Conservation (phyloP, 2,797 vertebrate genomes). For the Steatocranus sp. region DNA sequence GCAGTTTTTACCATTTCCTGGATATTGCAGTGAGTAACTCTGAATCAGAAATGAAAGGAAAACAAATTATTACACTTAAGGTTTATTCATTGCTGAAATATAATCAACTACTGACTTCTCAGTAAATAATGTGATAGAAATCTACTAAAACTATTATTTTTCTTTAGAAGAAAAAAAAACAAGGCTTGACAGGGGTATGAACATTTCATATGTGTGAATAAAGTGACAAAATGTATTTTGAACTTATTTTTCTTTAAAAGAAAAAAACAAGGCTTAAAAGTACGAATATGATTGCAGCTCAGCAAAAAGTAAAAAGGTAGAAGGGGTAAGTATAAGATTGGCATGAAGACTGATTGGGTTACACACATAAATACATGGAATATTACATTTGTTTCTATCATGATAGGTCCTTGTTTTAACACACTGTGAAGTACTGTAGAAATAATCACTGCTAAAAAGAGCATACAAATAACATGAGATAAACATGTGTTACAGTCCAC, state of each 20-base stretch:
- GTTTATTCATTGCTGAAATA: conserved; percentile 84
- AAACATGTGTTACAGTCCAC: conserved; percentile 79
- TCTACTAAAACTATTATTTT: conserved; percentile 76
- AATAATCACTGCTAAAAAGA: conserved; percentile 81
- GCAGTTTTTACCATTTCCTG: conserved; percentile 4
- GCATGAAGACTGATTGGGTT: conserved; percentile 76
- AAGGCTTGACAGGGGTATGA: conserved; percentile 69
- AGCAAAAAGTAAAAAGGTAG: conserved; percentile 67
- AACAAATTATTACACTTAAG: conserved; percentile 72
- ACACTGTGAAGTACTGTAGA: conserved; percentile 73
- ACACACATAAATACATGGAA: conserved; percentile 80
- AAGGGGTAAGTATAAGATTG: conserved; percentile 70
- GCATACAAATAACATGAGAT: conserved; percentile 79
- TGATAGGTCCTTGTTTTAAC: conserved; percentile 74
- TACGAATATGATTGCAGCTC: conserved; percentile 75
- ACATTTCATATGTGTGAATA: conserved; percentile 64
- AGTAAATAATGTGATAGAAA: conserved; percentile 84
- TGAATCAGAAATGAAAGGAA: conserved; percentile 53
- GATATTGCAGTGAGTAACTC: background rate
- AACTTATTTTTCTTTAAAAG: conserved; percentile 61
- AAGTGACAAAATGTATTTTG: conserved; percentile 62
- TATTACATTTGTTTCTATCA: conserved; percentile 72
- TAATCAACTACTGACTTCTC: conserved; percentile 81
- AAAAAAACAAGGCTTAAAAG: conserved; percentile 63
- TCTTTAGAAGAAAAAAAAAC: conserved; percentile 69